These are phyloP conservation scores for Pollenia angustigena DNA, from an alignment of 2,888 invertebrate species.

Conservation along the genomic window DNA sequence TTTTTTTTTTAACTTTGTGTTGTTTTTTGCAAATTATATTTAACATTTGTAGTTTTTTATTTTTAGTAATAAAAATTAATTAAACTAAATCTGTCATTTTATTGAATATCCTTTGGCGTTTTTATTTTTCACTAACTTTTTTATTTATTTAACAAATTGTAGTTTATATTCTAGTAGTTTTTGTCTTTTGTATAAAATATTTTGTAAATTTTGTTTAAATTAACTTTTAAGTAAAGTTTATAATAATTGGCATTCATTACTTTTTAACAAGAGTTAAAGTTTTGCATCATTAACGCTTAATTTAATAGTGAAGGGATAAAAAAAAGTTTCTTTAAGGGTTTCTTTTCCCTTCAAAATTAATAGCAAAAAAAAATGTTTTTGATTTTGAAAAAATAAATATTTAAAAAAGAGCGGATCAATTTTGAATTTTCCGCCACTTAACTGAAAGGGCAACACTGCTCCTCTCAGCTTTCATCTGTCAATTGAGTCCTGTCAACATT, in stretches of 20 bases:
- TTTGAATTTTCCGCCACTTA: no score
- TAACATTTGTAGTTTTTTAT: background rate
- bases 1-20: conserved; percentile 23
- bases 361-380: background rate
- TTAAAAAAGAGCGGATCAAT: no score
- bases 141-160: conserved; percentile 17
- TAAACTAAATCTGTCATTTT: conserved; percentile 1
- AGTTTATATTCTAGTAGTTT: conserved; percentile 45
- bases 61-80: background rate
- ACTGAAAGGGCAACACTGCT: no score
- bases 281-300: conserved; percentile 37
- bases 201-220: conserved; percentile 3
- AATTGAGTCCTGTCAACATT: no score
- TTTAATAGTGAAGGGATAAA: background rate
- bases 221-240: background rate
- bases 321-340: no score
- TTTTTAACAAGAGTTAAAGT: conserved; percentile 49
- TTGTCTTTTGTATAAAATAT: conserved; percentile 27
- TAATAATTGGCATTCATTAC: conserved; percentile 32
- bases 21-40: conserved; percentile 39
- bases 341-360: no score
- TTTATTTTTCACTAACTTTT: conserved; percentile 15
- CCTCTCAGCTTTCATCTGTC: no score
- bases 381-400: no score
- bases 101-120: conserved; percentile 40